Base-by-base conservation (phyloP, 2,888 invertebrate species). In the Chrysolina haemoptera region DNA sequence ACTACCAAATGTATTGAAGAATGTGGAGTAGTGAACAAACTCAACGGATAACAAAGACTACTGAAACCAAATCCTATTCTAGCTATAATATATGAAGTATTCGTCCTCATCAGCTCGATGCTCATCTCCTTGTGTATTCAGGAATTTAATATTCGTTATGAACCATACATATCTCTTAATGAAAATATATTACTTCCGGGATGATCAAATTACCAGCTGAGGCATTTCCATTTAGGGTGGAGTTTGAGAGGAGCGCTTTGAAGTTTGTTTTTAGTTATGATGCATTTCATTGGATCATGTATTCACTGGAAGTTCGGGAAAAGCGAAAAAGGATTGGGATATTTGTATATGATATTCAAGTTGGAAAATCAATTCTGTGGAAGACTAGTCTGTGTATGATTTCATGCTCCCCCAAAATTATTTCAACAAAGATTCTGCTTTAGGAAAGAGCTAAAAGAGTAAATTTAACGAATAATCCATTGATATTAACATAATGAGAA, bases 71-170 rank as follows among this genome's bases (percentile, higher is more conserved):
- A 46, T 65, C 12, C 43, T 16, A 12, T 14, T 35, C 16, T 50
- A 35, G 50, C n/a, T 53, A 67, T 40, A 16, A 11, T n/a, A 53
- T 40, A 40, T 35, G 16, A 18, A 16, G 40, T 35, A 40, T 66
- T 67, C 12, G 67, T 53, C 20, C 46, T 43, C 35, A 53, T 22
- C 12, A 67, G 40, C 22, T 11, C 35, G 55, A 16, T 41, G 40
- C 41, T 53, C 35, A 53, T 53, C 14, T 14, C 40, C 67, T 53
- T 18, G 35, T 67, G 53, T 67, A 20, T 67, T 27, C 48, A 55
- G 67, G 41, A 67, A 67, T 67, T 67, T 67, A 53, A 67, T 67
- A 67, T 48, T 41, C 40, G 18, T 53, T 43, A 53, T 67, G 14
- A 53, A 35, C 67, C 18, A 53, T 67, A 53, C 53, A 67, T 53